Base-by-base conservation (phyloP, 2,888 invertebrate genomes). In the Eucriotettix oculatus region DNA sequence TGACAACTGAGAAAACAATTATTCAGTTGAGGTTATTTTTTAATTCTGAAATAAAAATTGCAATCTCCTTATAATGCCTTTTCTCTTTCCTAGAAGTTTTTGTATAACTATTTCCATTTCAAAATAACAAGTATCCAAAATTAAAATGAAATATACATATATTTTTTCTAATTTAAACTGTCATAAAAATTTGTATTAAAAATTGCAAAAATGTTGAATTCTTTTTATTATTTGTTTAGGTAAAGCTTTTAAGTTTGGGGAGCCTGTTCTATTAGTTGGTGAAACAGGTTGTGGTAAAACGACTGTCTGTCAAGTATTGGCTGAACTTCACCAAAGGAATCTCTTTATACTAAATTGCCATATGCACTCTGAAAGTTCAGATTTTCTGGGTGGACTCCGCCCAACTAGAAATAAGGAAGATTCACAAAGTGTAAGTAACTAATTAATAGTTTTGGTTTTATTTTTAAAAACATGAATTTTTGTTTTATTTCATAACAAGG, bases 261-360 rank as follows among this genome's bases (percentile, higher is more conserved):
- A 99, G 72, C 98, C 99, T 0, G 89, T 97, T 1, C 74, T 99
- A 55, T 75, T 99, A 53, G 94, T 99, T 0, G 99, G 99, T 11
- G 96, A 97, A 70, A 99, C 99, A 1, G 99, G 96, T 0, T 93
- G 96, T 70, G 98, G 98, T 0, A 98, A 98, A 78, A 98, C 98
- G 0, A 96, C 96, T 0, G 82, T 97, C 9, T 96, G 95, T 68
- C 93, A 98, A 76, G 77, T 96, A 16, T 78, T 92, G 58, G 87
- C 95, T 9, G 79, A 82, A 42, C 76, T 88, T 58, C 81, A 79
- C 63, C 73, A 77, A 1, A 83, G 83, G 59, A 74, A 82, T 59
- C 76, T 98, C 52, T 78, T 86, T 59, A 84, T 90, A 52, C 84
- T 98, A 1, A 99, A 98, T 74, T 99, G 99, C 74, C 99, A 99